Evolutionary conservation across 2,797 vertebrate species (phyloP).

Genomic region (Characodon lateralis): DNA sequence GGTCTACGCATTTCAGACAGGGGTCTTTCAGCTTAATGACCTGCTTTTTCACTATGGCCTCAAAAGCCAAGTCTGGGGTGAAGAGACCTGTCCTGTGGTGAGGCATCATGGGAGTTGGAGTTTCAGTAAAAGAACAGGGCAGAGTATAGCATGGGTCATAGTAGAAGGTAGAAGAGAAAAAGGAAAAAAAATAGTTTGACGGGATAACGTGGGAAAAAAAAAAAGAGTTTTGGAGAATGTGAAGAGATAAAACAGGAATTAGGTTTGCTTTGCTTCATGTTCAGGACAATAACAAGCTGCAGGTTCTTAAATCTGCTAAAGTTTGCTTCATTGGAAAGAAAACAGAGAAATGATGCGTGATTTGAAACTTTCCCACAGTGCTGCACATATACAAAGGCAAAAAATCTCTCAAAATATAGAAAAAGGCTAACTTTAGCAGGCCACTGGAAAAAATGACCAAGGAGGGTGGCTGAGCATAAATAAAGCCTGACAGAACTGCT

Average conservation of each 20-base stretch:
- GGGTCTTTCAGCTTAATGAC: constrained; percentile 93
- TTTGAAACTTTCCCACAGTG: neutral
- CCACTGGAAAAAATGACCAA: neutral
- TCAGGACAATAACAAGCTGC: constrained; percentile 67
- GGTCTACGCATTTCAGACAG: constrained; percentile 92
- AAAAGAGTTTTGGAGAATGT: constrained; percentile 23
- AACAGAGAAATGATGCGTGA: neutral
- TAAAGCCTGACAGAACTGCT: constrained; percentile 3
- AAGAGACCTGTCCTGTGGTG: constrained; percentile 91
- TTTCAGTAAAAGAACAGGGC: constrained; percentile 49
- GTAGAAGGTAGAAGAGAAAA: constrained; percentile 12
- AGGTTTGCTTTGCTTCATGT: constrained; percentile 61
- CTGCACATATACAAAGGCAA: neutral
- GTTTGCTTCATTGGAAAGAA: neutral
- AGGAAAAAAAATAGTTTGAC: constrained; percentile 31
- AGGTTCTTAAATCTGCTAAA: constrained; percentile 30
- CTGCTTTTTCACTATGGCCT: constrained; percentile 95
- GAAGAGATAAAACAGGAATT: constrained; percentile 37
- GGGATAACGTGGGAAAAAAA: constrained; percentile 16
- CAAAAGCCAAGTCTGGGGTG: constrained; percentile 92
- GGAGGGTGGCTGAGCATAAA: neutral
- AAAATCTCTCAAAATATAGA: neutral
- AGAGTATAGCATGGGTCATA: constrained; percentile 8
- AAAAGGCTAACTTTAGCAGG: neutral
- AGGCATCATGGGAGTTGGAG: constrained; percentile 63